Conservation (phyloP, 2,797 vertebrate species). For the Odontamblyopus lacepedii region DNA sequence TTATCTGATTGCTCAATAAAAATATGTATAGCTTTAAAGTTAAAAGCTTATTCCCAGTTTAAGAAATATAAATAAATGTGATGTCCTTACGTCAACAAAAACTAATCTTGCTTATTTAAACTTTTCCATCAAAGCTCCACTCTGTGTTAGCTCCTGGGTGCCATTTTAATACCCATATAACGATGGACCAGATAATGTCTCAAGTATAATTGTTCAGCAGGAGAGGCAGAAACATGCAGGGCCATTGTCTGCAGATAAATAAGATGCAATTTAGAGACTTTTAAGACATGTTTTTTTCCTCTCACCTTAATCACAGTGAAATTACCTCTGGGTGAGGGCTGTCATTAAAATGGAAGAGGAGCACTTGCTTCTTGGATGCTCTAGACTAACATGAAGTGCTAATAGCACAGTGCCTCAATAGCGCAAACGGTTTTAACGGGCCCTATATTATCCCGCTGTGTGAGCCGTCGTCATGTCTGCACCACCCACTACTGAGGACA, state of each 20-base stretch:
- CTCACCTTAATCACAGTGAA: slow-evolving; percentile 88
- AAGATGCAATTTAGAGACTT: slow-evolving; percentile 99
- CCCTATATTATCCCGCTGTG: slow-evolving; percentile 56
- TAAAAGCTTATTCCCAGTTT: not conserved
- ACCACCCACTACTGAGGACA: slow-evolving; percentile 20
- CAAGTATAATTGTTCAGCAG: slow-evolving; percentile 87
- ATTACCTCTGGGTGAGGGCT: slow-evolving; percentile 92
- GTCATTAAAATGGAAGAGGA: slow-evolving; percentile 95
- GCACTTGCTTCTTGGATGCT: slow-evolving; percentile 87
- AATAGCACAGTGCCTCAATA: slow-evolving; percentile 80
- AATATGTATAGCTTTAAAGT: not conserved
- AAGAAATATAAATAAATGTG: slow-evolving; percentile 5
- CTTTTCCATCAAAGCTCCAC: slow-evolving; percentile 75
- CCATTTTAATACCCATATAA: slow-evolving; percentile 79
- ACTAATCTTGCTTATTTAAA: slow-evolving; percentile 61
- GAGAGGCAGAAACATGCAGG: slow-evolving; percentile 87
- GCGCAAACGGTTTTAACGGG: slow-evolving; percentile 49
- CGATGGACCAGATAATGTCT: slow-evolving; percentile 85
- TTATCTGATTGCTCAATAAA: not conserved
- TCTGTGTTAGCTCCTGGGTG: slow-evolving; percentile 44
- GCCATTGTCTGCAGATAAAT: slow-evolving; percentile 94
- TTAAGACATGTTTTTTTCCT: slow-evolving; percentile 85
- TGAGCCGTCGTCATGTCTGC: slow-evolving; percentile 10
- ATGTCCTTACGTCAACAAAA: slow-evolving; percentile 10
- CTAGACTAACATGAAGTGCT: slow-evolving; percentile 83